These are phyloP conservation scores for Scolopax rusticola DNA, from an alignment of 2,797 vertebrate genomes.

Conservation along the genomic window DNA sequence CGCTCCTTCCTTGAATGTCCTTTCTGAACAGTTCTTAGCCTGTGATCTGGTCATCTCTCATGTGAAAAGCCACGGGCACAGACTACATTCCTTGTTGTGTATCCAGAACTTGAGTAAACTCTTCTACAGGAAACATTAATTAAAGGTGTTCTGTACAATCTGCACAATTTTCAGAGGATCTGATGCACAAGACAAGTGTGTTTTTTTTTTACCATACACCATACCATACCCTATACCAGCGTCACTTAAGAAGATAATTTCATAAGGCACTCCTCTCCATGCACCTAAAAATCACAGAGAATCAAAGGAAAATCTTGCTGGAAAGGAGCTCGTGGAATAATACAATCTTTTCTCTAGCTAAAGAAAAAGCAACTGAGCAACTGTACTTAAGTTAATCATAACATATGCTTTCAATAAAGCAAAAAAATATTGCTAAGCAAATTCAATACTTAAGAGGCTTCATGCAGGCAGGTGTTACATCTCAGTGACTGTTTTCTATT, in stretches of 20 bases:
- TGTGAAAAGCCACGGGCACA: not conserved
- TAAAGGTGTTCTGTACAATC: accelerated
- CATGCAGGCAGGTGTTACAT: not conserved
- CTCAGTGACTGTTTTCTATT: not conserved
- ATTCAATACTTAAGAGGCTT: not conserved
- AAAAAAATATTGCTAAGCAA: not conserved
- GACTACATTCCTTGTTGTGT: not conserved
- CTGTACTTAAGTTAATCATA: not conserved
- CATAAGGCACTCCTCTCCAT: not conserved
- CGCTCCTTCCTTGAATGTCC: not conserved
- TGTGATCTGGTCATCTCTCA: not conserved
- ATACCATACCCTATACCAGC: not conserved
- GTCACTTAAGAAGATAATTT: not conserved
- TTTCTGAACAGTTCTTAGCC: not conserved
- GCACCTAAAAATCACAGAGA: not conserved
- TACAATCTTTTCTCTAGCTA: not conserved
- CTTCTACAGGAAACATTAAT: not conserved
- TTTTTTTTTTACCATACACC: not conserved
- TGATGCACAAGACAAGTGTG: not conserved
- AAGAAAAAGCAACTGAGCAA: not conserved
- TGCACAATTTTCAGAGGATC: not conserved
- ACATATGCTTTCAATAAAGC: not conserved
- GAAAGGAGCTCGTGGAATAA: not conserved
- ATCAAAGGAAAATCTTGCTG: not conserved
- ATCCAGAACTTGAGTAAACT: not conserved